Base-by-base conservation (phyloP, 2,113 vertebrate genomes). In the Strix aluco region DNA sequence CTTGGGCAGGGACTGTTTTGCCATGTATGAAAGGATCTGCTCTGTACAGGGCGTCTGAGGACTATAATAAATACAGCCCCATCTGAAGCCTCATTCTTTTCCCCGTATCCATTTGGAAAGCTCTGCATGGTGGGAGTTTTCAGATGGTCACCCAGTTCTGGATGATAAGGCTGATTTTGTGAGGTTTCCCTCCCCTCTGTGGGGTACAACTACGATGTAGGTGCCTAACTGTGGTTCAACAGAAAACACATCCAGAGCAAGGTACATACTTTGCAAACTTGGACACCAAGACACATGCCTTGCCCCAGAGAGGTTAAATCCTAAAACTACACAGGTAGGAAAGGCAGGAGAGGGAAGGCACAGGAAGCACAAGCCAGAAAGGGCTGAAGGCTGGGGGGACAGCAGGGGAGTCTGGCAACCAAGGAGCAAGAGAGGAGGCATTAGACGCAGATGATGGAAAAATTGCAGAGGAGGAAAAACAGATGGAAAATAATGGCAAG, bases 391-490 rank as follows among this genome's bases (percentile, higher is more conserved):
- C 44, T 1, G 13, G 74, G 9, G n/a, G 29, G 36, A 14, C 40
- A 57, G 46, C 46, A 61, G 0, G 2, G 55, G 27, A 40, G 21
- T 13, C 46, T 40, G 51, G 15, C 0, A 3, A 69, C 20, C 15
- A 38, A 46, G 40, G 7, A 74, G 36, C 27, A 47, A 75, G 26
- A 88, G 19, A 65, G 80, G 36, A 75, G 23, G 19, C 27, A 57
- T n/a, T 16, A 61, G 22, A 81, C 61, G 84, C 7, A 69, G 30
- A 55, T 8, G 38, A 81, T 44, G 63, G 18, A 59, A 52, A 81
- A 88, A 62, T 0, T 26, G 21, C 32, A 74, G 13, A 26, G 25
- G 27, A 91, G 36, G 40, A 75, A 90, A 80, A 77, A 2, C 15
- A 87, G 51, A 80, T 7, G 75, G 44, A 79, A 92, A 86, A 75